Conservation (phyloP, 2,888 invertebrate genomes). For the Spilarctia lutea region DNA sequence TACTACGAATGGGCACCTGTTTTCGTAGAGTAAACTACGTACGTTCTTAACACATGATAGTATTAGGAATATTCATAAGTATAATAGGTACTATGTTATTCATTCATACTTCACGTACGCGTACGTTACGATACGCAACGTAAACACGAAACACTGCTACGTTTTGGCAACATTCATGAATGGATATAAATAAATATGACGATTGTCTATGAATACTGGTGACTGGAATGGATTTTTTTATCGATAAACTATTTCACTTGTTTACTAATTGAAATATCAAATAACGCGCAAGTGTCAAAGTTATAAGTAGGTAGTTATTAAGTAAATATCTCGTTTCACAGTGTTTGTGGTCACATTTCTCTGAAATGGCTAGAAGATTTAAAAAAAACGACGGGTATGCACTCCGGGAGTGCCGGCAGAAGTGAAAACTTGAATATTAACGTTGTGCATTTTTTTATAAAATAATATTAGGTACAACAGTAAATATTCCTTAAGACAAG, state of each 20-base stretch:
- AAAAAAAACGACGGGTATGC: no score
- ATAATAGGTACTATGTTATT: background rate
- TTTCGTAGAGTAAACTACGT: background rate
- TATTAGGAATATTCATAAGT: background rate
- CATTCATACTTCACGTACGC: constrained; percentile 1
- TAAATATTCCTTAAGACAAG: no score
- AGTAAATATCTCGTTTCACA: no score
- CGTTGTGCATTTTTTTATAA: no score
- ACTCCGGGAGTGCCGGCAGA: no score
- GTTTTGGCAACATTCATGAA: constrained; percentile 44
- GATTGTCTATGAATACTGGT: constrained; percentile 7
- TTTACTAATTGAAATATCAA: background rate
- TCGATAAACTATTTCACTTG: background rate
- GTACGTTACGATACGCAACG: constrained; percentile 28
- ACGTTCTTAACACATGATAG: background rate
- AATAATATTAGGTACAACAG: no score
- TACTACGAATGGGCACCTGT: background rate
- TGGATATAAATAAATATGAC: constrained; percentile 32
- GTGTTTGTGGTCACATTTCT: no score
- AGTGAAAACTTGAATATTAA: no score
- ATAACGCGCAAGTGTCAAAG: background rate
- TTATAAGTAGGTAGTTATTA: background rate
- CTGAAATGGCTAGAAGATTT: no score
- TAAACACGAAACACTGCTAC: constrained; percentile 46
- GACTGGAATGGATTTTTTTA: constrained; percentile 4